These are phyloP conservation scores for Hyposoter dolosus DNA, from an alignment of 2,888 invertebrate genomes.

Conservation along the genomic window DNA sequence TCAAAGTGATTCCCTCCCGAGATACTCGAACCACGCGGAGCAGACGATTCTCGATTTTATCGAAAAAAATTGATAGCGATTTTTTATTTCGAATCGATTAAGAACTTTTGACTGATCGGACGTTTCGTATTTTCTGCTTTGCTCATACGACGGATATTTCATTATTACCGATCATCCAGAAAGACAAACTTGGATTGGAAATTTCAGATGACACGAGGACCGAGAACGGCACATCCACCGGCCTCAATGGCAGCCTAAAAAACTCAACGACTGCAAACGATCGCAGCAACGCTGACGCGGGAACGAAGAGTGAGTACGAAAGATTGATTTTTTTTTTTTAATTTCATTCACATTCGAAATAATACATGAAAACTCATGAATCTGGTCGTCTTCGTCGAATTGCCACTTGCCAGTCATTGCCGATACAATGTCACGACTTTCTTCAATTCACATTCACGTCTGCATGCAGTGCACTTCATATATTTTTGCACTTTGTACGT, in stretches of 20 bases:
- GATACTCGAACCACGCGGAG: not conserved
- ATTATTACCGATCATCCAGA: slow-evolving; percentile 24
- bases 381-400: slow-evolving; percentile 59
- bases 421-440: slow-evolving; percentile 52
- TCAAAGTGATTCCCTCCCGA: not conserved
- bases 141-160: not conserved
- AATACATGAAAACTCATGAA: slow-evolving; percentile 56
- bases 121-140: not conserved
- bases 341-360: slow-evolving; percentile 13
- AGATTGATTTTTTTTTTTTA: not conserved
- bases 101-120: not conserved
- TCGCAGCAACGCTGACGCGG: slow-evolving; percentile 58
- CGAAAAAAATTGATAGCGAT: not conserved
- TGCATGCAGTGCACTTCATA: slow-evolving; percentile 62
- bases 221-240: slow-evolving; percentile 74
- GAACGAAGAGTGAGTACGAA: slow-evolving; percentile 71
- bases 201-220: slow-evolving; percentile 81
- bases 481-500: slow-evolving; percentile 18
- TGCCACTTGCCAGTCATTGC: slow-evolving; percentile 16
- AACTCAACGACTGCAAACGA: slow-evolving; percentile 54
- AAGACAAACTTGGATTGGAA: slow-evolving; percentile 42
- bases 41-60: not conserved
- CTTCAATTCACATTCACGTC: slow-evolving; percentile 44
- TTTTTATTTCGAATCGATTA: not conserved
- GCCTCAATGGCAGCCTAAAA: slow-evolving; percentile 80